Evolutionary conservation across 2,888 invertebrate species (phyloP), one percentile per base, ranked within the genome.

Genomic region (Helleia helle): DNA sequence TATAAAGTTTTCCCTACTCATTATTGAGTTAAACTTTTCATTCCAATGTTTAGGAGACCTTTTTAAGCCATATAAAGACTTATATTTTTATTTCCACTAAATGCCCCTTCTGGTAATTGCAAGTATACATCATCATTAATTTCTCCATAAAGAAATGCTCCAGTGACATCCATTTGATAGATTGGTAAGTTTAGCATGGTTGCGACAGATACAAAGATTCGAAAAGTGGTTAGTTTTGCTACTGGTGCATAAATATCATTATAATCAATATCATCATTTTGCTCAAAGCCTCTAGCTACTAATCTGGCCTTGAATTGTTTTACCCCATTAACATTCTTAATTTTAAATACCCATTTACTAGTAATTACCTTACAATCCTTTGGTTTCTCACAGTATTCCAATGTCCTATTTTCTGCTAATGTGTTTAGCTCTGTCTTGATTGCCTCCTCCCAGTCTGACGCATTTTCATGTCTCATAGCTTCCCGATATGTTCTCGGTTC

Each of bases 331-430:
- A 22, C 11, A 9, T 36, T 27, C 40, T 54, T 56, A 1, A 47
- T 37, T 37, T 47, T 52, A 38, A 55, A 55, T 1, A 54, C 49
- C 56, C 56, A 56, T 28, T 54, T 55, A 9, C 44, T 48, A 44
- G 46, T 46, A 7, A 54, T 29, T 2, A 31, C 34, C 5, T 50
- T 48, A 34, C 4, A 11, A 38, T 22, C 28, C 8, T 14, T 38
- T 6, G 47, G 43, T 37, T 7, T 4, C 3, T 36, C 11, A 42
- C 40, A 37, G 1, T 45, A 6, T 8, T 14, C 15, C 49, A 43
- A 47, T 3, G 45, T 42, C 30, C 47, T 45, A n/a, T 45, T 45
- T 17, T 45, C 40, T 9, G 39, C 42, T 5, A 49, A 29, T 1
- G 40, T 49, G 14, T 47, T 2, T 7, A 50, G 8, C 29, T 47